Evolutionary conservation across 1,140 invertebrate genomes (phyloP), one percentile per base, ranked within the genome.

Genomic region (Periplaneta americana): DNA sequence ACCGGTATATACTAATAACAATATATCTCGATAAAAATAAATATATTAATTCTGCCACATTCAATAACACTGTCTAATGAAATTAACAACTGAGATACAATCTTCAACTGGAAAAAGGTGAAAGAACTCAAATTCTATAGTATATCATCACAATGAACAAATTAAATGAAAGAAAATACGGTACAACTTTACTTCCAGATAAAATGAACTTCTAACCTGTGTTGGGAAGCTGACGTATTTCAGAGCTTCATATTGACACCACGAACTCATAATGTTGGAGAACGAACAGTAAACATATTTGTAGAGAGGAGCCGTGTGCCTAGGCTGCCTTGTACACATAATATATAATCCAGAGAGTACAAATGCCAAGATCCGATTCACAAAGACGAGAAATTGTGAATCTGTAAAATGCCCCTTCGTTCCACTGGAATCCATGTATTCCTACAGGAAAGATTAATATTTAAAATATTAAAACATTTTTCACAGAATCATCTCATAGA

Each of bases 201-300:
- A 35, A 28, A 78, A 39, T n/a, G 15, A 3, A 78, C 22, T 34
- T 80, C 83, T 84, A 83, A 97, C 95, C 91, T 99, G 98, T 74
- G 97, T 98, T 4, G 98, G 98, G 89, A 99, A 99, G 86, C 95
- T 98, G 84, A 99, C 97, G 90, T 95, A 99, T 89, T 99, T 99
- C 5, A 99, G 90, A 32, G 98, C 98, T 90, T 99, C 98, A 87
- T 99, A 99, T 89, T 99, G 98, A 88, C 97, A 99, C 98, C 98
- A 99, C 66, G 97, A 98, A 87, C 98, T 99, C 92, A 99, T 94
- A 82, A 99, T 97, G 88, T 99, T 99, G 28, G 97, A 98, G 84
- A 99, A 93, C 0, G 98, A 98, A 87, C 97, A 97, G 89, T 95
- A 99, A 0, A 95, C 96, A 90, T 99, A 99, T 89, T 98, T 97